Evolutionary conservation across 2,113 vertebrate species (phyloP).

Genomic region (Megaleporinus macrocephalus): DNA sequence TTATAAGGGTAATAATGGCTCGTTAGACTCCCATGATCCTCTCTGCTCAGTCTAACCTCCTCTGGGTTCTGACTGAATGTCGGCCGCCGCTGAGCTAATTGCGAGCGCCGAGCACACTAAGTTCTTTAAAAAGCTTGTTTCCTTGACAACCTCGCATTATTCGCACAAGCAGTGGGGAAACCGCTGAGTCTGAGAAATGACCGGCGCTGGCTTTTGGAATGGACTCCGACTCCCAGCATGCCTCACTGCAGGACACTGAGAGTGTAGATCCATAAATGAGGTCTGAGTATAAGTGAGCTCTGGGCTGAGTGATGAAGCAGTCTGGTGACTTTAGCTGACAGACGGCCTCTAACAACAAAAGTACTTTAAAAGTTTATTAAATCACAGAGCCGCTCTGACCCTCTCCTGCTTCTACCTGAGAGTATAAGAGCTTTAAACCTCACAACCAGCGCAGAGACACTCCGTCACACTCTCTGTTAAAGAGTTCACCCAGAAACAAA

Average conservation of each 20-base stretch:
- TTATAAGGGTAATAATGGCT: not conserved
- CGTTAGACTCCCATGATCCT: slow-evolving; percentile 43
- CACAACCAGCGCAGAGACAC: too few species aligned
- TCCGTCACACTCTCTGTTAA: too few species aligned
- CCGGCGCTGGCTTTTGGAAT: not conserved
- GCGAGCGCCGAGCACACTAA: slow-evolving; percentile 38
- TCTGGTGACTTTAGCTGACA: too few species aligned
- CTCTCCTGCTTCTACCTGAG: too few species aligned
- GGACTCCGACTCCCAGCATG: slow-evolving; percentile 26
- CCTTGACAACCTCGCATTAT: slow-evolving; percentile 47
- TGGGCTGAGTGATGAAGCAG: too few species aligned
- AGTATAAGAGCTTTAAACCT: too few species aligned
- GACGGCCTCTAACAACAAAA: too few species aligned
- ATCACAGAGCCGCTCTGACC: too few species aligned
- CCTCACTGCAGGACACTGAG: slow-evolving; percentile 2
- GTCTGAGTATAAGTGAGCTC: not conserved
- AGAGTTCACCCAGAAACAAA: too few species aligned
- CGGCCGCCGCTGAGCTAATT: slow-evolving; percentile 45
- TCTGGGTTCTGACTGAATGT: slow-evolving; percentile 35
- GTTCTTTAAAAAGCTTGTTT: slow-evolving; percentile 49
- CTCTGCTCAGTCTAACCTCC: slow-evolving; percentile 33
- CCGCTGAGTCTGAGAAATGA: slow-evolving; percentile 36
- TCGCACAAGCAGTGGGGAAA: slow-evolving; percentile 14
- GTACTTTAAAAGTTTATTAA: too few species aligned
- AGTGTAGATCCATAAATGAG: not conserved